A percentile compares a stretch with the other conserved stretches of the same genome.
Conservation (phyloP, 2,888 invertebrate species). For the Fragum sueziense region DNA sequence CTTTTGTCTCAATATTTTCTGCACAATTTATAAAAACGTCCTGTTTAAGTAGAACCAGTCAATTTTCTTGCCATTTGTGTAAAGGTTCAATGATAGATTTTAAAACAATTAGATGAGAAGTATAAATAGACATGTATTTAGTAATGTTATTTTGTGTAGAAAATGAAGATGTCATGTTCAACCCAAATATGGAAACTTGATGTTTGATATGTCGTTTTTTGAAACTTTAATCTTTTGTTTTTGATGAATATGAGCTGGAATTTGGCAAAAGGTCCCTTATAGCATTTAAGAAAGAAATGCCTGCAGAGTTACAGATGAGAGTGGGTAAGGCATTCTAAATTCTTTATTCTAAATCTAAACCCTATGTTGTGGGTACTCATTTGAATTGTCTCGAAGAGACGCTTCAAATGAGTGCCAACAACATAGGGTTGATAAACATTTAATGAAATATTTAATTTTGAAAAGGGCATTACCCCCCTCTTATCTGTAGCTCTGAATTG, state of each 20-base stretch:
- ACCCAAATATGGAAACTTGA: constrained; percentile 8
- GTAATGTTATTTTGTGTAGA: background rate
- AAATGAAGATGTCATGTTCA: constrained; percentile 1
- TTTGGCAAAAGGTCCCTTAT: background rate
- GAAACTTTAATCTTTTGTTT: background rate
- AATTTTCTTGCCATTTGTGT: no score
- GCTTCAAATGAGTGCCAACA: background rate
- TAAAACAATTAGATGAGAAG: no score
- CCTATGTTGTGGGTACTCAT: background rate
- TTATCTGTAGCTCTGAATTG: no score
- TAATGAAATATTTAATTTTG: no score
- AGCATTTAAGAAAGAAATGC: background rate
- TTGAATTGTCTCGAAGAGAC: background rate
- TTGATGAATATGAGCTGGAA: background rate
- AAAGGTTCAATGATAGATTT: no score
- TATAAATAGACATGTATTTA: background rate
- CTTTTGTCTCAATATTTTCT: no score
- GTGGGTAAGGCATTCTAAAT: background rate
- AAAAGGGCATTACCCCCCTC: no score
- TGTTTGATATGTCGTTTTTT: constrained; percentile 1
- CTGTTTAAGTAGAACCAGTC: no score
- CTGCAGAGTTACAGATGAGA: background rate
- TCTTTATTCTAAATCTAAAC: background rate
- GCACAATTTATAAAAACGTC: no score
- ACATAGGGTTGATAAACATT: no score